Evolutionary conservation across 2,113 vertebrate genomes (phyloP), one percentile per base, ranked within the genome.

Genomic region (Stegostoma tigrinum): DNA sequence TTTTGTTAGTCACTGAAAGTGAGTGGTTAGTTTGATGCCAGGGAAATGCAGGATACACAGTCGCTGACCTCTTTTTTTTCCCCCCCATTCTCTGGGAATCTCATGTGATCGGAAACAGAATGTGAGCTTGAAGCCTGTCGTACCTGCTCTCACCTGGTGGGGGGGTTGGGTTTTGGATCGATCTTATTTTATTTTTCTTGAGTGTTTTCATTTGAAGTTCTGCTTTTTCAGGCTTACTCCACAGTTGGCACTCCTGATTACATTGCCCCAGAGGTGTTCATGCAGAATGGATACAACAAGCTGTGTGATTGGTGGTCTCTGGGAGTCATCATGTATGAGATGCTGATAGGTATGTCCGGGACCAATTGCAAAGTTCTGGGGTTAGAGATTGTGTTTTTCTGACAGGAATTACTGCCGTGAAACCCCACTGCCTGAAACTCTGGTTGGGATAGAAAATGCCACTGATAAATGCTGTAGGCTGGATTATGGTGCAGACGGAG

Each of bases 281-380:
- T 99, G 98, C 99, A 99, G 97, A 99, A 98, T 0, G 99, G 99
- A 0, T 99, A 99, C 97, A 99, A 99, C 97, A 99, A 99, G 96
- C 97, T 99, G 90, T 99, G 99, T 97, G 99, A 99, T 97, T 99
- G 99, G 99, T 99, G 99, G 99, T 99, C 99, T 96, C 96, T 99
- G 97, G 99, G 99, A 48, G 99, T 99, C 96, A 99, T 99, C 96
- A 99, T 99, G 99, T 99, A 99, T 86, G 99, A 99, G 97, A 99
- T 99, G 99, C 97, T 99, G 94, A 99, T 99, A 97, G 99, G 99
- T 99, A 98, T 5, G 97, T 97, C 95, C 93, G 8, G 66, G 87
- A 75, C 91, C 38, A 48, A n/a, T 70, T 7, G 8, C 15, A 5
- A 42, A 83, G n/a, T 38, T 89, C 66, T 68, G 70, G 1, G 17